Evolutionary conservation across 2,888 invertebrate genomes (phyloP).

Genomic region (Hemicrepidius hirtus): DNA sequence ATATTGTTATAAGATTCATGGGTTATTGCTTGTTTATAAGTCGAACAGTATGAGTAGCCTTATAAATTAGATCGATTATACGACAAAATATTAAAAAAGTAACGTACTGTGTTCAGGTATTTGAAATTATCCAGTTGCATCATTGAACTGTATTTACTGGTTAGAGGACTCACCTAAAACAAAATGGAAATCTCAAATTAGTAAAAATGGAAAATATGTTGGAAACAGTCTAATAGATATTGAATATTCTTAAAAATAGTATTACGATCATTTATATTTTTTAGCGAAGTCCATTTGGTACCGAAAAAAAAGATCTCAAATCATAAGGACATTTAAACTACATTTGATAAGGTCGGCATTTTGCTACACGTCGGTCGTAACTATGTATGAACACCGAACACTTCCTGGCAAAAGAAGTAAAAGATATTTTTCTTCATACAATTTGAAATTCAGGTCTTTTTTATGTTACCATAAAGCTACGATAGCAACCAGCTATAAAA

Average conservation of each 20-base stretch:
- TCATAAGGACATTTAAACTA: constrained; percentile 34
- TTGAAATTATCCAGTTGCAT: not conserved
- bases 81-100: too few species aligned
- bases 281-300: constrained; percentile 27
- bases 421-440: constrained; percentile 22
- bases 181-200: constrained; percentile 7
- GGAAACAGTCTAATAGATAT: not conserved
- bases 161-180: constrained; percentile 20
- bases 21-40: constrained; percentile 18
- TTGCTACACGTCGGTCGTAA: constrained; percentile 9
- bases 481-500: too few species aligned
- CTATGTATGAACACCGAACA: not conserved
- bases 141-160: not conserved
- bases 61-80: too few species aligned
- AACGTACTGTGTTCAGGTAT: not conserved
- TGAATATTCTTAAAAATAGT: not conserved
- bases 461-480: constrained; percentile 21
- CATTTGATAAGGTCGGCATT: constrained; percentile 33
- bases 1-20: constrained; percentile 25
- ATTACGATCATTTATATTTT: constrained; percentile 26
- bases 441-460: constrained; percentile 16
- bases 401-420: constrained; percentile 28
- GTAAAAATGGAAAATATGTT: constrained; percentile 5
- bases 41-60: not conserved
- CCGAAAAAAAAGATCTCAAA: constrained; percentile 38